Evolutionary conservation across 2,888 invertebrate genomes (phyloP).

Genomic region (Coelinius sp.): DNA sequence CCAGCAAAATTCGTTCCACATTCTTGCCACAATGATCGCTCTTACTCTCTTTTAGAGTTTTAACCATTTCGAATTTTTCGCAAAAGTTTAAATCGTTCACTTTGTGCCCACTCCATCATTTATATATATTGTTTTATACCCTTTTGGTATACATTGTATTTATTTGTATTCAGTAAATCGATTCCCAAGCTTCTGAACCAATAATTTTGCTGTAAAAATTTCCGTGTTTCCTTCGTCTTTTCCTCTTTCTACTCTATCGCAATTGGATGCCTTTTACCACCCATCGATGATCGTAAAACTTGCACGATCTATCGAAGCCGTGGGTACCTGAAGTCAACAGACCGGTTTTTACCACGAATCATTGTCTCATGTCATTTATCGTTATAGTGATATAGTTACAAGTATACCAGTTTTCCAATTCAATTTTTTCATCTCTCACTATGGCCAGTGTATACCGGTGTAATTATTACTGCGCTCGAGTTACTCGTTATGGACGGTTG

Average conservation of each 20-base stretch:
- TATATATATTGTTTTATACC: constrained; percentile 13
- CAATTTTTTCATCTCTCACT: background rate
- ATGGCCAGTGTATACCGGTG: background rate
- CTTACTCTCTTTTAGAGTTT: constrained; percentile 29
- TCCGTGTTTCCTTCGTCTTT: background rate
- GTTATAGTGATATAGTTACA: background rate
- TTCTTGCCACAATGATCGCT: constrained; percentile 38
- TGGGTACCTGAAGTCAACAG: background rate
- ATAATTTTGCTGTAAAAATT: background rate
- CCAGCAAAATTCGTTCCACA: constrained; percentile 49
- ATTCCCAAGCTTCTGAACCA: background rate
- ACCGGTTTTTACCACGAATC: constrained; percentile 20
- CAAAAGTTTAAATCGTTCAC: constrained; percentile 37
- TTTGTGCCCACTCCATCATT: constrained; percentile 28
- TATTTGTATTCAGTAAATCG: background rate
- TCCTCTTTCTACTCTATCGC: background rate
- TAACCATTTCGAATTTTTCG: constrained; percentile 20
- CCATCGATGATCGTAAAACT: constrained; percentile 16
- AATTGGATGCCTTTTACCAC: background rate
- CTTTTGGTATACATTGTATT: background rate
- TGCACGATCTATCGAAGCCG: constrained; percentile 14
- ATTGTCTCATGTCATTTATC: constrained; percentile 16
- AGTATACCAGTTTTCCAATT: constrained; percentile 1
- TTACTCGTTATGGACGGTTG: background rate
- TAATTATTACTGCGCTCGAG: constrained; percentile 2